Conservation (phyloP, 2,888 invertebrate species). For the Lepidochitona cinerea region DNA sequence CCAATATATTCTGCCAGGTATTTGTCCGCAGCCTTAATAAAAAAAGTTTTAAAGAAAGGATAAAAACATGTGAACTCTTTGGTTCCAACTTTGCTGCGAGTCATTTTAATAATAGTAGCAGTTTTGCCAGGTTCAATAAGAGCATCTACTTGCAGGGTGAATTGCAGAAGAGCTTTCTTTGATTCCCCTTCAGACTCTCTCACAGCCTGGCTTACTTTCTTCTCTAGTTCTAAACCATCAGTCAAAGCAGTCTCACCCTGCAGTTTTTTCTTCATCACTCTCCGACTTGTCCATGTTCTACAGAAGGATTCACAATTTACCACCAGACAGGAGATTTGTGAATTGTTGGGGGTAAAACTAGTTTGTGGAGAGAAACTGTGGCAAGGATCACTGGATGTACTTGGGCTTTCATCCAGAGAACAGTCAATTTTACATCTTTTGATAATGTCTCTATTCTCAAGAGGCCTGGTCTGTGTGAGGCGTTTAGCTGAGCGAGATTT, state of each 20-base stretch:
- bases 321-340: slow-evolving; percentile 5
- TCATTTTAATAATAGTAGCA: slow-evolving; percentile 9
- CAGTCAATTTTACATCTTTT: not conserved
- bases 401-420: not conserved
- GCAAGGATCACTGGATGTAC: not conserved
- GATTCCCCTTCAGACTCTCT: slow-evolving; percentile 4
- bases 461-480: not conserved
- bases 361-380: not conserved
- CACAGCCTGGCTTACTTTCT: slow-evolving; percentile 22
- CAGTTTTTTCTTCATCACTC: slow-evolving; percentile 29
- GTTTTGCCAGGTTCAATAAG: slow-evolving; percentile 9
- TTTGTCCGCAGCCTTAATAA: slow-evolving; percentile 19
- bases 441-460: not conserved
- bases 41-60: slow-evolving; percentile 25
- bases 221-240: slow-evolving; percentile 20
- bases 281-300: slow-evolving; percentile 26
- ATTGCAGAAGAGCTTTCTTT: slow-evolving; percentile 5
- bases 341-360: slow-evolving; percentile 11
- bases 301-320: slow-evolving; percentile 15
- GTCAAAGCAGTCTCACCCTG: slow-evolving; percentile 23
- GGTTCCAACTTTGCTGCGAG: slow-evolving; percentile 4
- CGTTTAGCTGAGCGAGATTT: not conserved
- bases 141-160: slow-evolving; percentile 10
- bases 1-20: slow-evolving; percentile 1
- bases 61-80: slow-evolving; percentile 32